Conservation (phyloP, 2,113 vertebrate genomes). For the Platanista minor region DNA sequence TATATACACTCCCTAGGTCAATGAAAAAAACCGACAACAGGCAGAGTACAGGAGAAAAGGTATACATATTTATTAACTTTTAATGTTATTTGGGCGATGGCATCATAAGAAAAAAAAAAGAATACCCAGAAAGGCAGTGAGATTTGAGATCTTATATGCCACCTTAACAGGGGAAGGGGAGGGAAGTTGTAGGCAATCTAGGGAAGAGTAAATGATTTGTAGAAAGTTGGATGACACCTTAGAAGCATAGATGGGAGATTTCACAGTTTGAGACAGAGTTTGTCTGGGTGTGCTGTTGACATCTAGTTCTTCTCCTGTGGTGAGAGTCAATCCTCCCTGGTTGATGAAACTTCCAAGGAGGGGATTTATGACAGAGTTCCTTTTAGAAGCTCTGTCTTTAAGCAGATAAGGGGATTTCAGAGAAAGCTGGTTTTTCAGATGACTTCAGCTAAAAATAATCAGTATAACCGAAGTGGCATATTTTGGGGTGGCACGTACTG, state of each 20-base stretch:
- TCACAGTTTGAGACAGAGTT: background rate
- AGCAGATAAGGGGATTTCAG: background rate
- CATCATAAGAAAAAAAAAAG: background rate
- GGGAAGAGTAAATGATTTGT: background rate
- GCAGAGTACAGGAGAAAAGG: background rate
- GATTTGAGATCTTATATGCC: background rate
- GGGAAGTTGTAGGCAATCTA: background rate
- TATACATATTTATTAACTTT: background rate
- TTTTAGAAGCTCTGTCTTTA: background rate
- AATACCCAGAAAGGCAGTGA: background rate
- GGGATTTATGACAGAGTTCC: background rate
- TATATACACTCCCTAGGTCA: background rate
- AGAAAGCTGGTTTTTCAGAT: background rate
- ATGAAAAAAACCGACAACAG: background rate
- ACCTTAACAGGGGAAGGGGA: background rate
- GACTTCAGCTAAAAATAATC: background rate
- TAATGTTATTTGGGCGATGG: background rate
- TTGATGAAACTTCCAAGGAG: background rate
- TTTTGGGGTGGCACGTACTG: background rate
- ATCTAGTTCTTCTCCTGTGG: background rate
- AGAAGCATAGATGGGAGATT: background rate
- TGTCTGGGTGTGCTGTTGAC: background rate
- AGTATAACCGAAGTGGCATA: background rate
- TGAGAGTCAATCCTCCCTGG: background rate
- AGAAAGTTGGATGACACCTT: background rate